phyloP scores from a whole-genome alignment of 2,888 invertebrate species.

The Netelia melanura region DNA sequence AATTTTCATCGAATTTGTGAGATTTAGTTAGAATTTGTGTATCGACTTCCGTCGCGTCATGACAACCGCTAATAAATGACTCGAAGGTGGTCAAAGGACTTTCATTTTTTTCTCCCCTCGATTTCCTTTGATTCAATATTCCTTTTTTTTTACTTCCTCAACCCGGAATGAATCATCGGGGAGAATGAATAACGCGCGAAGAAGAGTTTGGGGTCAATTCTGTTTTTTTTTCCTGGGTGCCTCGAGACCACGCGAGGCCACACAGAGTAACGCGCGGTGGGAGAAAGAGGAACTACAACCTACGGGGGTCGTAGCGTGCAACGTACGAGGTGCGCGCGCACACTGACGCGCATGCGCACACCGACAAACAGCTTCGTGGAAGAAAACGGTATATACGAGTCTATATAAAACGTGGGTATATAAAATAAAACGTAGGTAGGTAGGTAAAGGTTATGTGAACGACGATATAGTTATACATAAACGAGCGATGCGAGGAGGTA shows the following conservation, averaged over 20 bases:
- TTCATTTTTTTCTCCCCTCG: constrained; percentile 29
- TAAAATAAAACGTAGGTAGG: constrained; percentile 41
- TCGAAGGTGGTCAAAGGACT: constrained; percentile 12
- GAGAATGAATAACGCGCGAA: constrained; percentile 1
- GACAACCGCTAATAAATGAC: not conserved
- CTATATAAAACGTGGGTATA: constrained; percentile 31
- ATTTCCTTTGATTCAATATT: not conserved
- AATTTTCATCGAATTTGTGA: not conserved
- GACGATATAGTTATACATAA: constrained; percentile 13
- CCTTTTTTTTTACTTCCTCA: not conserved
- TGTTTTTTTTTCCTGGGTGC: not conserved
- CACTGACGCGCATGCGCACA: no score
- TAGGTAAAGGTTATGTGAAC: constrained; percentile 14
- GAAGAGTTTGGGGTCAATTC: constrained; percentile 11
- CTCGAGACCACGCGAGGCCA: constrained; percentile 3
- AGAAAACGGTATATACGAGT: constrained; percentile 61
- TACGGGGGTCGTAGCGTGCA: constrained; percentile 19
- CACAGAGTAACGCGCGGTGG: not conserved
- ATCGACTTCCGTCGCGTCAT: constrained; percentile 37
- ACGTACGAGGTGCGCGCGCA: constrained; percentile 6
- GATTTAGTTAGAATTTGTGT: not conserved
- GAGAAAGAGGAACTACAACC: not conserved
- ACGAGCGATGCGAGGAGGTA: not conserved
- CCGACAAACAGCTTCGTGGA: constrained; percentile 55
- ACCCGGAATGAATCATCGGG: constrained; percentile 10